These are phyloP conservation scores for Orchesellides sinensis DNA, from an alignment of 2,888 invertebrate genomes.

Conservation along the genomic window DNA sequence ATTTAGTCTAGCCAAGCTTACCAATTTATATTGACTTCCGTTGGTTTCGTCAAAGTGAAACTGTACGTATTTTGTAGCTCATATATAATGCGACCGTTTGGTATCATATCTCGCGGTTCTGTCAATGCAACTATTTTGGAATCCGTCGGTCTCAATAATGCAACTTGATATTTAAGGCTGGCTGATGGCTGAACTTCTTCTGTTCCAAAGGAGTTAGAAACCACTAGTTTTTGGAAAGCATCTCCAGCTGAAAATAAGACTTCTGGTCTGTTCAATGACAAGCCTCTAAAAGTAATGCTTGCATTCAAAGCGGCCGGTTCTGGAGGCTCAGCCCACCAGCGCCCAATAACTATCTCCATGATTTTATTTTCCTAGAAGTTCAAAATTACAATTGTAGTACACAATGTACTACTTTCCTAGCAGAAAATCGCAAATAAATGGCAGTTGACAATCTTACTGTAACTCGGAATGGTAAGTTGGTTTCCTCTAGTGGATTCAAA, in stretches of 20 bases:
- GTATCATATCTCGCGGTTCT: constrained; percentile 87
- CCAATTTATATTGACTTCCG: constrained; percentile 88
- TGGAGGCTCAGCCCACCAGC: constrained; percentile 96
- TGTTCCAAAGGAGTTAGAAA: constrained; percentile 83
- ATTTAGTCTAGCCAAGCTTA: constrained; percentile 42
- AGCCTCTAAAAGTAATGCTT: constrained; percentile 88
- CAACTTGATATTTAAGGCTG: constrained; percentile 86
- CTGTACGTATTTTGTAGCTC: constrained; percentile 92
- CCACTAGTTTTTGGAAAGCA: constrained; percentile 85
- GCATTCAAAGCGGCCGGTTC: constrained; percentile 84
- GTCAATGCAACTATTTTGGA: constrained; percentile 88
- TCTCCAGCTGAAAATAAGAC: constrained; percentile 86
- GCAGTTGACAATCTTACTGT: constrained; percentile 79
- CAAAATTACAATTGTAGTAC: not conserved
- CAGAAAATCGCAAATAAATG: not conserved
- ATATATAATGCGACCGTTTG: constrained; percentile 92
- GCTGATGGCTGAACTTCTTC: constrained; percentile 89
- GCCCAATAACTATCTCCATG: constrained; percentile 92
- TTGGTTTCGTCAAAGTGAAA: constrained; percentile 88
- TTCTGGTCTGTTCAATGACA: constrained; percentile 81
- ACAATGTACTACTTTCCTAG: too few relatives aligned
- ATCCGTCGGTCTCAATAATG: constrained; percentile 87
- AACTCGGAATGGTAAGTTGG: constrained; percentile 85
- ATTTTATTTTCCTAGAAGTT: constrained; percentile 84
- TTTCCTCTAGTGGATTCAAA: constrained; percentile 85